Base-by-base conservation (phyloP, 2,888 invertebrate genomes). In the Leucoma salicis region DNA sequence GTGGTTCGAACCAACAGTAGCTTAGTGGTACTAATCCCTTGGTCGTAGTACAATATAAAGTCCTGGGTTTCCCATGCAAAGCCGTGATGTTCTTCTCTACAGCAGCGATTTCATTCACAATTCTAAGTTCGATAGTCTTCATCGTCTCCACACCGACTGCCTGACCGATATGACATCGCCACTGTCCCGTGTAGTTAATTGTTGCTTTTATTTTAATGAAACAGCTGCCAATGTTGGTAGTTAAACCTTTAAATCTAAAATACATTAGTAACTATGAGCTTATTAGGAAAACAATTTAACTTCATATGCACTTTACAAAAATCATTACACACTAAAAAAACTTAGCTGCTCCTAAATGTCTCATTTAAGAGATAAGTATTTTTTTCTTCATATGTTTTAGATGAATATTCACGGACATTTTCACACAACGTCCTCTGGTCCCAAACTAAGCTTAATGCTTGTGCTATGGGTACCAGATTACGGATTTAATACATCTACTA, bases 1-100 rank as follows among this genome's bases (percentile, higher is more conserved):
- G 91, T 2, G 87, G 82, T 31, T 87, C 83, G 40, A 91, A 91
- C 3, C 91, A 73, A 34, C 91, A 91, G 47, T 91, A 90, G 14
- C 78, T 82, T 15, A 91, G 45, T 0, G 90, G 78, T 2, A 66
- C 59, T 16, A 72, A 53, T 0, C 72, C 74, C 13, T 73, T 77
- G 0, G 83, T 79, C 0, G 90, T 84, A 0, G 74, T 70, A 47
- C 91, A 91, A 1, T 70, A 65, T 18, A 91, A 39, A 0, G 85
- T 84, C 1, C 78, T 63, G 3, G 75, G 41, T 35, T 79, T 78
- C 7, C 78, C 80, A 13, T 79, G 72, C 1, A 71, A 56, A 0
- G 72, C 74, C 0, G 67, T 70, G 1, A 84, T 46, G 15, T 78
- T 78, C 2, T 66, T 60, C 35, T 74, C 60, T 1, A 83, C 51